Percentiles rank a stretch among this genome's conserved stretches.
phyloP scores from a whole-genome alignment of 2,888 invertebrate genomes.

The Agrotis exclamationis region DNA sequence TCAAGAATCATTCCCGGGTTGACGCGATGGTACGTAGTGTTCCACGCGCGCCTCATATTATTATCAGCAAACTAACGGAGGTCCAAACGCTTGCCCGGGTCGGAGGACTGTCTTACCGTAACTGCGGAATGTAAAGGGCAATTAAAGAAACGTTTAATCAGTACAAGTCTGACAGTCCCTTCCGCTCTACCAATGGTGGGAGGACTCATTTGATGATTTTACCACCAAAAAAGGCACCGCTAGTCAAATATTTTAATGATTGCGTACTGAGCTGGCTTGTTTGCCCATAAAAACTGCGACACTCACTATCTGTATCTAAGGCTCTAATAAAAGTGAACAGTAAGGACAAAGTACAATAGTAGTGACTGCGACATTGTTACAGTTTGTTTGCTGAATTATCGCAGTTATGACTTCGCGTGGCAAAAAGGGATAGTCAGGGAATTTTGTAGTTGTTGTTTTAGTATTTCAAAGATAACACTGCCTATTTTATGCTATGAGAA shows the following conservation, averaged over 20 bases:
- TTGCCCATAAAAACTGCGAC: conserved; percentile 81
- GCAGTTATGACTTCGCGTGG: conserved; percentile 38
- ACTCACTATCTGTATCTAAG: conserved; percentile 85
- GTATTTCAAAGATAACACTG: conserved; percentile 18
- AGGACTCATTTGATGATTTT: no score
- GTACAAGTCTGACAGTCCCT: no score
- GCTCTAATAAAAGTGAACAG: conserved; percentile 84
- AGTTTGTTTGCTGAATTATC: conserved; percentile 65
- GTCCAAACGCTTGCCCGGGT: no score
- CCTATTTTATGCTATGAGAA: not conserved
- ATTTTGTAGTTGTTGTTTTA: conserved; percentile 22
- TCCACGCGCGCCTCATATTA: no score
- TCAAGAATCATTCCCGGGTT: no score
- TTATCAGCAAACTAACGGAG: no score
- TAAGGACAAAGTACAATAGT: conserved; percentile 78
- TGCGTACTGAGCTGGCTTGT: conserved; percentile 75
- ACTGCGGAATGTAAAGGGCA: no score
- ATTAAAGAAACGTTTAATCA: no score
- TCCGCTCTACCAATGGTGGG: no score
- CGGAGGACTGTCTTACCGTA: no score
- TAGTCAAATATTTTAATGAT: conserved; percentile 78
- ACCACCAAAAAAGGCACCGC: conserved; percentile 13
- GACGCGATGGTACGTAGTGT: no score
- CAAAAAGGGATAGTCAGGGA: conserved; percentile 4
- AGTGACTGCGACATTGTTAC: conserved; percentile 74